Conservation (phyloP, 2,113 vertebrate genomes). For the Oreocharis arfaki region DNA sequence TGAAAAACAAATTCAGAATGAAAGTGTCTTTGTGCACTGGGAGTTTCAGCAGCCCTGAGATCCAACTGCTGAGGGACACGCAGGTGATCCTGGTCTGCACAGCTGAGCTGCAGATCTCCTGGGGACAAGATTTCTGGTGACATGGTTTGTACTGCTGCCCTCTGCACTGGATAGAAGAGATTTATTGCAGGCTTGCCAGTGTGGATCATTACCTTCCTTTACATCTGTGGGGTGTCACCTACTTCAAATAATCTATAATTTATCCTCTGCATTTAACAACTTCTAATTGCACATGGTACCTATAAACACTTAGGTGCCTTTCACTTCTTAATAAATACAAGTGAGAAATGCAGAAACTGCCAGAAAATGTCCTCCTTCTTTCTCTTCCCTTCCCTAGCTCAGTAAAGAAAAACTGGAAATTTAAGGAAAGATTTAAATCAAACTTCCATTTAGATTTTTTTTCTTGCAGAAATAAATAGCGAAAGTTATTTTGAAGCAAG, state of each 20-base stretch:
- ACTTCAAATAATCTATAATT: background rate
- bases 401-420: background rate
- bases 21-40: background rate
- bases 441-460: background rate
- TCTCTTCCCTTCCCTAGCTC: background rate
- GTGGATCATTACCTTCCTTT: background rate
- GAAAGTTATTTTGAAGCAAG: background rate
- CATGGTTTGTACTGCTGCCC: background rate
- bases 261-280: background rate
- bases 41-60: background rate
- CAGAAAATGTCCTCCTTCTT: background rate
- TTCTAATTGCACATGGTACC: background rate
- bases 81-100: background rate
- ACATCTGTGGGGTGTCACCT: background rate
- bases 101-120: background rate
- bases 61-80: background rate
- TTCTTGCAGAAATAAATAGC: background rate
- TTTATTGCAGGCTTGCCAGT: background rate
- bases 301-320: background rate
- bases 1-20: background rate
- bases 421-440: background rate
- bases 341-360: background rate
- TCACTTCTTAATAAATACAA: background rate
- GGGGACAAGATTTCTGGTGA: background rate
- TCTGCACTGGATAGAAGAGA: background rate